Evolutionary conservation across 2,113 vertebrate genomes (phyloP), one percentile per base, ranked within the genome.

Genomic region (Pedetes capensis): DNA sequence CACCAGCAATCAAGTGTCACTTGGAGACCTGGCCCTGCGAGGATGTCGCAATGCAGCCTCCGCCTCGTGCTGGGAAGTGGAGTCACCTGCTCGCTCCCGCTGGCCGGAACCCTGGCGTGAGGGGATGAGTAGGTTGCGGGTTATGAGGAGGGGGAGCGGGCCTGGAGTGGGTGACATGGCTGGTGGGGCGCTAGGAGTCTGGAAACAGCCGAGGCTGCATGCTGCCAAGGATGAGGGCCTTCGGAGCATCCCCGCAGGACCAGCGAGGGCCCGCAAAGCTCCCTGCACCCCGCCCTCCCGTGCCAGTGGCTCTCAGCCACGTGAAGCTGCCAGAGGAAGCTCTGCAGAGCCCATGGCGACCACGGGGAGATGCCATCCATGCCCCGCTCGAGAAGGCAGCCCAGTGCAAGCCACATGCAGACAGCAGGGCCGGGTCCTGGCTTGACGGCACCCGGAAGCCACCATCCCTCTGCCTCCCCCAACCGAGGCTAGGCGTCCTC

Each of bases 331-430:
- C 68, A 17, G 53, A 42, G n/a, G 71, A 69, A 68, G 79, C 69
- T 89, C 93, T 69, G 94, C 42, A 37, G 74, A 91, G 63, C 53
- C 44, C 27, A 22, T 32, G 81, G 53, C 7, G 0, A 37, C 14
- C 61, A 39, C 81, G 39, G 81, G n/a, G 49, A 91, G 57, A 86
- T 5, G 20, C 13, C 53, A 27, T 2, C 32, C 25, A n/a, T n/a
- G n/a, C 71, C 57, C 74, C 61, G 63, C 34, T 14, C 68, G 92
- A 95, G 87, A 89, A 94, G 93, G 76, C 85, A 96, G 89, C 59
- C 81, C 85, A 22, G 85, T 42, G 88, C 76, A 94, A 96, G 96
- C 95, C 90, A 69, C 96, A 96, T 97, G 97, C 97, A 93, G 94
- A 89, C 49, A 34, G 29, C 0, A 6, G 80, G 72, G 74, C 90